phyloP scores from a whole-genome alignment of 2,888 invertebrate genomes.

The Parascotia fuliginaria region DNA sequence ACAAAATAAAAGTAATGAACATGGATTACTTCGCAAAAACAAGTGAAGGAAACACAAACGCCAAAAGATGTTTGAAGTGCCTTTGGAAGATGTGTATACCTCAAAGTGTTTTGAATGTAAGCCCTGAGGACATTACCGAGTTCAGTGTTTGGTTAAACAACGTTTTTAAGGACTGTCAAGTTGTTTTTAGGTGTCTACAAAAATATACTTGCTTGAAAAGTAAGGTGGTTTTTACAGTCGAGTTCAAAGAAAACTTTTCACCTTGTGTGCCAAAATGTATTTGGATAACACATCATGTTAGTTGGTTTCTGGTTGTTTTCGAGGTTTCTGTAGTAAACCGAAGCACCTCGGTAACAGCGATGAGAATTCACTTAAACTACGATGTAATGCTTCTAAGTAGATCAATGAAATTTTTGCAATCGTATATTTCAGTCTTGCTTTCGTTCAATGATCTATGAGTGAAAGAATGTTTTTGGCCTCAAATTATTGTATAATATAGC shows the following conservation, averaged over 20 bases:
- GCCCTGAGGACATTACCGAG: conserved; percentile 25
- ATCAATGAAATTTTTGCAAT: no score
- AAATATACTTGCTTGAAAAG: not conserved
- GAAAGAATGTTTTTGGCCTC: no score
- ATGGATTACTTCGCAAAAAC: conserved; percentile 57
- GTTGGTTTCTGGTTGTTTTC: not conserved
- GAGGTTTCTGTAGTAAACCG: not conserved
- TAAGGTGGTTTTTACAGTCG: not conserved
- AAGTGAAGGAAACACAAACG: conserved; percentile 45
- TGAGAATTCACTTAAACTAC: no score
- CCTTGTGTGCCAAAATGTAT: not conserved
- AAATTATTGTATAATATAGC: no score
- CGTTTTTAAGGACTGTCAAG: conserved; percentile 4
- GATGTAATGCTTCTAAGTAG: no score
- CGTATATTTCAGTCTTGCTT: no score
- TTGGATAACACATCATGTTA: not conserved
- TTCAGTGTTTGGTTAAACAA: not conserved
- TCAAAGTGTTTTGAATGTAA: conserved; percentile 24
- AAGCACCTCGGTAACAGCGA: not conserved
- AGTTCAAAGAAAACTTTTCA: not conserved
- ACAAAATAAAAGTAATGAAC: conserved; percentile 62
- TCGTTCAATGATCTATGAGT: no score
- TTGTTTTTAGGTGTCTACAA: conserved; percentile 2
- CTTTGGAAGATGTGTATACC: conserved; percentile 7
- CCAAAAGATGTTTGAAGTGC: conserved; percentile 23